phyloP scores from a whole-genome alignment of 2,888 invertebrate genomes.

The Hyalella azteca region DNA sequence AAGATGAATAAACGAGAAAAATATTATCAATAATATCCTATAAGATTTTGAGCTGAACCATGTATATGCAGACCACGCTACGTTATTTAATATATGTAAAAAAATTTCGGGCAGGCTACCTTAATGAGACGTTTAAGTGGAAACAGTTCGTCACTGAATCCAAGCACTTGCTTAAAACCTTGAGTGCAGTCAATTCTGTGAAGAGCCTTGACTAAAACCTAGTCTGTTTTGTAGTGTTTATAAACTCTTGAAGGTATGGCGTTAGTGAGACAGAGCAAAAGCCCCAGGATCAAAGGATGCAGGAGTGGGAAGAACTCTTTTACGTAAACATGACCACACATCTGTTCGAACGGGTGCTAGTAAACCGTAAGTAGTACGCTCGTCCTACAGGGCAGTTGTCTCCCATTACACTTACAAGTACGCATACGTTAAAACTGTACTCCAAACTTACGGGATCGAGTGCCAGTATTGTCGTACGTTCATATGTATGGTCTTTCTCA shows the following conservation, averaged over 20 bases:
- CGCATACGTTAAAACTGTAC: too few relatives aligned
- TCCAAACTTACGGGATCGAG: too few relatives aligned
- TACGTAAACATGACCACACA: slow-evolving; percentile 17
- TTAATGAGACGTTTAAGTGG: too few relatives aligned
- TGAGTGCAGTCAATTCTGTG: neutral
- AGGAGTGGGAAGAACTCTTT: slow-evolving; percentile 19
- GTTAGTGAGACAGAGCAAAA: slow-evolving; percentile 25
- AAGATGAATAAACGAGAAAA: too few relatives aligned
- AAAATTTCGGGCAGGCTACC: too few relatives aligned
- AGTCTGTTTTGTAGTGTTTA: slow-evolving; percentile 31
- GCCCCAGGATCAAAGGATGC: neutral
- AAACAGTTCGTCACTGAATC: too few relatives aligned
- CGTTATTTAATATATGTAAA: too few relatives aligned
- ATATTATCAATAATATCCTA: too few relatives aligned
- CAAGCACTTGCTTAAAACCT: neutral
- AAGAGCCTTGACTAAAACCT: slow-evolving; percentile 5
- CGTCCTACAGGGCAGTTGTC: neutral
- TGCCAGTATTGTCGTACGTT: too few relatives aligned
- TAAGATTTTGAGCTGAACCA: too few relatives aligned
- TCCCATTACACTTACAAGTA: slow-evolving; percentile 17
- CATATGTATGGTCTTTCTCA: too few relatives aligned
- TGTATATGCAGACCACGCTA: too few relatives aligned
- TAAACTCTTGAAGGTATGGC: slow-evolving; percentile 3
- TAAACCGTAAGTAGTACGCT: neutral
- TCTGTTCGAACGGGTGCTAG: slow-evolving; percentile 15